A percentile compares a stretch with the other conserved stretches of the same genome.
Conservation (phyloP, 2,888 invertebrate genomes). For the Tenthredo amoena region DNA sequence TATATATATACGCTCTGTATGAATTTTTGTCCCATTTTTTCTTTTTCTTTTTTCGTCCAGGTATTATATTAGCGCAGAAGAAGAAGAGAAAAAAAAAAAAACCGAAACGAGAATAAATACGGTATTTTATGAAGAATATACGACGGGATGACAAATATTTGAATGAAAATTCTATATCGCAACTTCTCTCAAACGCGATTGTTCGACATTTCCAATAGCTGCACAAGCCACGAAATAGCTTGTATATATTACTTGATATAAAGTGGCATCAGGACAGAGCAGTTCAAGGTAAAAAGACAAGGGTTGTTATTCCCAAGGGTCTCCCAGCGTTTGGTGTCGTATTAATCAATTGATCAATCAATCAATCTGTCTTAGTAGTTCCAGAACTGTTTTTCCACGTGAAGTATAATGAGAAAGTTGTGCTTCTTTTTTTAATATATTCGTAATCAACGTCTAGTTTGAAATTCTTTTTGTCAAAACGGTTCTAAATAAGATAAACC, state of each 20-base stretch:
- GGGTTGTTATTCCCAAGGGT: background rate
- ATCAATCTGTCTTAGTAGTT: constrained; percentile 19
- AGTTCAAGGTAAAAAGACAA: background rate
- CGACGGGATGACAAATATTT: too few species aligned
- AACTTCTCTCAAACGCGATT: too few species aligned
- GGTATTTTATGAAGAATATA: background rate
- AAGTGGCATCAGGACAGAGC: background rate
- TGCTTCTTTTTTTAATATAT: background rate
- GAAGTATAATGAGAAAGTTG: background rate
- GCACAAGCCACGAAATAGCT: background rate
- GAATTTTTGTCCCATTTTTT: background rate
- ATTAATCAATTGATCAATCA: constrained; percentile 33
- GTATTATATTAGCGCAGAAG: background rate
- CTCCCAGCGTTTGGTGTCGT: background rate
- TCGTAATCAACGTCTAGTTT: background rate
- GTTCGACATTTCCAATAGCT: background rate
- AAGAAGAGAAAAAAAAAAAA: background rate
- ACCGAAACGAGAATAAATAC: background rate
- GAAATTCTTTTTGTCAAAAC: too few species aligned
- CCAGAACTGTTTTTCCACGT: background rate
- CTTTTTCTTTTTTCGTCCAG: background rate
- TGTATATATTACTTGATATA: background rate
- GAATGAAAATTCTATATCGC: too few species aligned
- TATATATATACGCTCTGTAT: background rate
- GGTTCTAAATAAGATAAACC: background rate